Evolutionary conservation across 2,797 vertebrate genomes (phyloP), one percentile per base, ranked within the genome.

Genomic region (Xenentodon cancila): DNA sequence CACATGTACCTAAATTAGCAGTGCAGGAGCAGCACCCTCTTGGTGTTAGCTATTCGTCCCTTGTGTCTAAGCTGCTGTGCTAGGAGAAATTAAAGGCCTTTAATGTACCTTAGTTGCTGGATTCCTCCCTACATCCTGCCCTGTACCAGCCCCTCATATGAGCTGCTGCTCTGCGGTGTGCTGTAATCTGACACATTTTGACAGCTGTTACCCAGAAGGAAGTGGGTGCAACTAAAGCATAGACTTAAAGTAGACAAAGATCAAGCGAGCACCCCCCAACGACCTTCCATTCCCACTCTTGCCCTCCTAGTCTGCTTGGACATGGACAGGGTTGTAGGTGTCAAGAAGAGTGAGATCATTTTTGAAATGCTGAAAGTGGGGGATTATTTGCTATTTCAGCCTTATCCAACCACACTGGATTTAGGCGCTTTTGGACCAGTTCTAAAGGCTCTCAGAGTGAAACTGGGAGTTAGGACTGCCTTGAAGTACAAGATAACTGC

Each of bases 181-280:
- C 71, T 86, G 86, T 92, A 94, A 93, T 92, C 88, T 84, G 75
- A 84, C 87, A 80, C 81, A 84, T 95, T 96, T 95, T 92, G 84
- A 95, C 95, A 96, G 95, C 95, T 96, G 95, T 93, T 94, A 87
- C 91, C 88, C 19, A 89, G 89, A 88, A 93, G 94, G 94, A 96
- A 95, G 94, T 92, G 92, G 93, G 90, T 89, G 92, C 92, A 92
- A 90, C 85, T 86, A 86, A 86, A 92, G 86, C 85, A 84, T 79
- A 45, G 80, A 70, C 76, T 84, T 19, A 30, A 67, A 68, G 43
- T 63, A 68, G 25, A 37, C 73, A 64, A 71, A 73, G 64, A 68
- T 72, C 37, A 54, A 66, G 27, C 18, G 74, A 76, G 73, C 58
- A 30, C 27, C 64, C 68, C 32, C 37, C 34, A 52, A 73, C 72